Conservation (phyloP, 2,888 invertebrate species). For the Rhagonycha lutea region DNA sequence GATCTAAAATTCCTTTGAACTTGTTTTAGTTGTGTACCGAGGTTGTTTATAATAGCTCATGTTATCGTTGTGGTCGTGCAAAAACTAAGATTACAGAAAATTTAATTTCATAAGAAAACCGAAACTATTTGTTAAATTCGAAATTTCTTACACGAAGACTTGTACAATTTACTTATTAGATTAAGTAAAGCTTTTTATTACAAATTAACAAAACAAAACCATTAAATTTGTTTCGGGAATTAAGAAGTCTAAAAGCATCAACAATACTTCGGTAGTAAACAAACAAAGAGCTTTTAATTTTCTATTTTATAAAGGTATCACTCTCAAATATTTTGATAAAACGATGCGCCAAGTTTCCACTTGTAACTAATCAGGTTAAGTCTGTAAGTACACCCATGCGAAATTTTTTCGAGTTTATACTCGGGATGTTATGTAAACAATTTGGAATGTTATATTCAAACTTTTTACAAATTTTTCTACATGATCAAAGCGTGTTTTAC, state of each 20-base stretch:
- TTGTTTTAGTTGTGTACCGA: neutral
- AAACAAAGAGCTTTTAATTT: neutral
- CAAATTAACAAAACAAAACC: neutral
- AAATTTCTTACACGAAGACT: neutral
- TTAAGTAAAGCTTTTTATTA: neutral
- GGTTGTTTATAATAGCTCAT: neutral
- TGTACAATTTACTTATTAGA: neutral
- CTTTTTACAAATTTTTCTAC: neutral
- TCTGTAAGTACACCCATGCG: neutral
- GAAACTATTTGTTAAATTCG: neutral
- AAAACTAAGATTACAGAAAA: neutral
- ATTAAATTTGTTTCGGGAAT: neutral
- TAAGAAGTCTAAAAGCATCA: neutral
- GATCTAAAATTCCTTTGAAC: neutral
- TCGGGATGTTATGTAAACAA: neutral
- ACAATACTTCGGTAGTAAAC: neutral
- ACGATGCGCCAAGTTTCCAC: neutral
- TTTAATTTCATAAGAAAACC: neutral
- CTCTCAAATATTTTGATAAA: neutral
- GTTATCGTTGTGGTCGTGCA: neutral
- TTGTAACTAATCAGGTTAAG: neutral
- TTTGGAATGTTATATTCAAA: neutral
- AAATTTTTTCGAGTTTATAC: neutral
- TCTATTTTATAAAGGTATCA: neutral
- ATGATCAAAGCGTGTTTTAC: neutral